These are phyloP conservation scores for Mythimna vitellina DNA, from an alignment of 2,888 invertebrate genomes.

Conservation along the genomic window DNA sequence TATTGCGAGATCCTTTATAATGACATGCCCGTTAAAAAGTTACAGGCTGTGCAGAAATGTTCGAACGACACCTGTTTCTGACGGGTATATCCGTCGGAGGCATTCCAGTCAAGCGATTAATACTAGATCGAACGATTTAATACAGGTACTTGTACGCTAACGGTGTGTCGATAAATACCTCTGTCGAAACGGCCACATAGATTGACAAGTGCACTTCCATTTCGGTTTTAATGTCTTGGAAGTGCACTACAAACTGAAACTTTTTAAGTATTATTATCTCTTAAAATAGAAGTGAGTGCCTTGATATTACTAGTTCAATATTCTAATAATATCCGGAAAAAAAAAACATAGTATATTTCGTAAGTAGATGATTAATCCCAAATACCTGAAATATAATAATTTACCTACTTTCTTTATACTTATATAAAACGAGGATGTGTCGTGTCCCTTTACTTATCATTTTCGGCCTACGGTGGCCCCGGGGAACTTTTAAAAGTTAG, in stretches of 20 bases:
- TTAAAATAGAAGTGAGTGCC: conserved; percentile 1
- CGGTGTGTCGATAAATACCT: conserved; percentile 46
- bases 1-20: conserved; percentile 48
- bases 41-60: conserved; percentile 26
- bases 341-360: background rate
- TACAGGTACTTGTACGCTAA: conserved; percentile 24
- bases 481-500: too few relatives aligned
- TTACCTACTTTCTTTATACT: too few relatives aligned
- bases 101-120: conserved; percentile 43
- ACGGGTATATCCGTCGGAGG: conserved; percentile 36
- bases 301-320: background rate
- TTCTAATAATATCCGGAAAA: too few relatives aligned
- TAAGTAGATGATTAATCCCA: too few relatives aligned
- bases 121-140: conserved; percentile 51
- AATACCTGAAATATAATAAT: too few relatives aligned
- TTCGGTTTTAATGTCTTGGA: conserved; percentile 17
- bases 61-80: conserved; percentile 37
- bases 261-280: conserved; percentile 8
- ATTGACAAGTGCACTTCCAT: conserved; percentile 36
- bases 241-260: conserved; percentile 1
- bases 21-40: conserved; percentile 23
- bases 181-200: conserved; percentile 50
- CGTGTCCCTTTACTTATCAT: too few relatives aligned
- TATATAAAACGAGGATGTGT: too few relatives aligned
- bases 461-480: too few relatives aligned